Evolutionary conservation across 2,888 invertebrate species (phyloP), one percentile per base, ranked within the genome.

Genomic region (Volucella zonaria): DNA sequence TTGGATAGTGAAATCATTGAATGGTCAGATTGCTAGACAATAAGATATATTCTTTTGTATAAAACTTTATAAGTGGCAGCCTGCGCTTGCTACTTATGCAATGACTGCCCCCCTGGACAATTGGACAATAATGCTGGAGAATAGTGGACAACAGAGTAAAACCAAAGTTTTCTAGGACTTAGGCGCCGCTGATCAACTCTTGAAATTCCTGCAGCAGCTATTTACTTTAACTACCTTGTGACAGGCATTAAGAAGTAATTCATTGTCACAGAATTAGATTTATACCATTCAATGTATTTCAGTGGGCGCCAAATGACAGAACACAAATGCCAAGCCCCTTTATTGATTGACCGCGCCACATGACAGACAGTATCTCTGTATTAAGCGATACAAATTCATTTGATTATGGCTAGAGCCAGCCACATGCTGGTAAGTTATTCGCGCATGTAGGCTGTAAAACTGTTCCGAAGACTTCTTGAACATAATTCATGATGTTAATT

Each of bases 201-300:
- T 42, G 14, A 8, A 42, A 15, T 14, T 18, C 42, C 8, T 23
- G 18, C 31, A 31, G 12, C 9, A 59, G 8, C 18, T 42, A 10
- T 49, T 58, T 58, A 47, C 6, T 31, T 31, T 31, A 31, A 31
- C 15, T 47, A 58, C 18, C 45, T 47, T 12, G 31, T 9, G 11
- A 47, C 8, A 47, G 68, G 10, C 56, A 18, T 68, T 68, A 58
- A 38, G 15, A 15, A 68, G n/a, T 58, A 47, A 68, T 45, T 58
- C 58, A 68, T 58, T 45, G 15, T 8, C 56, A 12, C 11, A 58
- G 15, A 8, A n/a, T 14, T 45, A 31, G 56, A 68, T 68, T 45
- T 68, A 58, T 68, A 12, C 38, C 9, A 38, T 45, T 68, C 58
- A 45, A 68, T 68, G 38, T 45, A 67, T 43, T 14, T 23, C 47